A percentile compares a stretch with the other conserved stretches of the same genome.
These are phyloP conservation scores for Syncerus caffer DNA, from an alignment of 2,797 vertebrate genomes.

Conservation along the genomic window DNA sequence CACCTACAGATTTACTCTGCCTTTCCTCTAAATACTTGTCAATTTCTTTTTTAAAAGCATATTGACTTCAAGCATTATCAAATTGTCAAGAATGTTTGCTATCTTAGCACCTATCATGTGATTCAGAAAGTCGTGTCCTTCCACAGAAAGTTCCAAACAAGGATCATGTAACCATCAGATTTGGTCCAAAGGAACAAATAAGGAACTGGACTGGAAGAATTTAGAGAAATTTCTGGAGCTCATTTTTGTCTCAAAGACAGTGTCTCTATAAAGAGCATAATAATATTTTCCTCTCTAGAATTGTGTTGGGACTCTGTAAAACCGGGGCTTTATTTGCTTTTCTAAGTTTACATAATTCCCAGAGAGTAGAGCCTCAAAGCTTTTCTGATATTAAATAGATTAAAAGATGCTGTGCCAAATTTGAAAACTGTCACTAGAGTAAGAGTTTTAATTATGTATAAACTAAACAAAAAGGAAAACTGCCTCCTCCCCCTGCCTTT, in stretches of 20 bases:
- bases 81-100: background rate
- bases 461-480: conserved; percentile 56
- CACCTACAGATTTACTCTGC: background rate
- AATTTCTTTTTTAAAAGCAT: background rate
- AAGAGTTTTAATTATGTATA: conserved; percentile 80
- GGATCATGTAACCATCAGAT: background rate
- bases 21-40: background rate
- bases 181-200: background rate
- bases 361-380: conserved; percentile 69
- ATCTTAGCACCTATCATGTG: background rate
- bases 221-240: background rate
- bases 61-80: background rate
- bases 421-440: conserved; percentile 79
- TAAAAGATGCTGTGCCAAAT: conserved; percentile 74
- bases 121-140: background rate
- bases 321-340: conserved; percentile 22
- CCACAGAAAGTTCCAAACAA: background rate
- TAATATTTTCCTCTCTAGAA: conserved; percentile 51
- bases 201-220: background rate
- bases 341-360: conserved; percentile 72
- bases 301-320: conserved; percentile 36
- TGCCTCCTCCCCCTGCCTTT: background rate
- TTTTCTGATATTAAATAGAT: conserved; percentile 77
- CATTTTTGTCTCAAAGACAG: background rate
- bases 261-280: conserved; percentile 59